Evolutionary conservation across 1,140 invertebrate species (phyloP).

Genomic region (Daktulosphaira vitifoliae): DNA sequence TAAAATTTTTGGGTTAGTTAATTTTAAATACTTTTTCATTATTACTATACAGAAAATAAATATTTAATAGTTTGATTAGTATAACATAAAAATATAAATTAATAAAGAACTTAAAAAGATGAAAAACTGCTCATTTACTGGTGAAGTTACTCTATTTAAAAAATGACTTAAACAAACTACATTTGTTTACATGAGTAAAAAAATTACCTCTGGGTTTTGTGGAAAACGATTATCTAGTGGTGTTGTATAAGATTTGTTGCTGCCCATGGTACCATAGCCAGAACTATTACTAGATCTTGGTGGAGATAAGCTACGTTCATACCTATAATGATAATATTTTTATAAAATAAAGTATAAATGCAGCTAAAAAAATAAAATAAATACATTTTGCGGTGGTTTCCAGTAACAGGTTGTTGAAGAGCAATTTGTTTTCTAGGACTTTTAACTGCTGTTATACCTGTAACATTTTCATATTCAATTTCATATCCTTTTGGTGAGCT

Average conservation of each 20-base stretch:
- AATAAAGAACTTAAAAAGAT: no score
- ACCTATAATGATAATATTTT: constrained; percentile 40
- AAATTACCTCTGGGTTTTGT: constrained; percentile 44
- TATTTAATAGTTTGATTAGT: no score
- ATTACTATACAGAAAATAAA: no score
- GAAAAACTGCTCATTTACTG: no score
- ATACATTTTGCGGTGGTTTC: constrained; percentile 51
- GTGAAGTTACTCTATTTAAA: no score
- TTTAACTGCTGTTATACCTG: constrained; percentile 44
- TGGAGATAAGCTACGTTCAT: constrained; percentile 67
- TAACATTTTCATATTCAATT: constrained; percentile 64
- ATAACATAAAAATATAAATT: no score
- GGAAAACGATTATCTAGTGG: constrained; percentile 47
- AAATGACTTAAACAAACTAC: no score
- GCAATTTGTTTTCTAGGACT: constrained; percentile 39
- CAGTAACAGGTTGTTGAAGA: constrained; percentile 48
- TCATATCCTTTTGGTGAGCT: constrained; percentile 44
- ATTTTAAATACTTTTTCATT: no score
- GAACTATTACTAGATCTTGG: constrained; percentile 73
- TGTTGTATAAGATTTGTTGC: constrained; percentile 55
- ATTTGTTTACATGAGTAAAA: no score
- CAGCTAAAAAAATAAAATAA: neutral
- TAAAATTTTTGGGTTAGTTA: no score
- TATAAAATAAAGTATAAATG: neutral
- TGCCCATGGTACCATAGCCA: constrained; percentile 73